Base-by-base conservation (phyloP, 2,113 vertebrate species). In the Hydrochoerus hydrochaeris region DNA sequence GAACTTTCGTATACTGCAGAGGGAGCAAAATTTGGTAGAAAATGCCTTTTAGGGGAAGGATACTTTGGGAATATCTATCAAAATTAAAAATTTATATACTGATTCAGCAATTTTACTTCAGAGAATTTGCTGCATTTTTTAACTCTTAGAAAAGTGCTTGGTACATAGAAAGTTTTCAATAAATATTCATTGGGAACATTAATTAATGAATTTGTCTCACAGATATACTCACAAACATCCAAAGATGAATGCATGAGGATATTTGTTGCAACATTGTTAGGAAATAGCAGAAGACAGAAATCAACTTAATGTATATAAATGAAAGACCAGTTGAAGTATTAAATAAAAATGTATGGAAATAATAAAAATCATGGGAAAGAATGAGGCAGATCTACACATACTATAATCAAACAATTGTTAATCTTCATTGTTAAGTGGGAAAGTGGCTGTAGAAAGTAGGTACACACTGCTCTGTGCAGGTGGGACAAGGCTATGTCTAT, bases 1-100 rank as follows among this genome's bases (percentile, higher is more conserved):
- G 60, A 88, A 82, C 20, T 52, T 80, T 83, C 32, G 24, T 35
- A 85, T 12, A 52, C 49, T 46, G 28, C 46, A 58, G 41, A 30
- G 24, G 71, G 28, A 88, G 41, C 77, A 86, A 92, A 94, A 93
- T 62, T 63, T n/a, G 20, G 87, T 87, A 90, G 62, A 90, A 97
- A 90, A 83, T 26, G n/a, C 17, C 57, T 49, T 91, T 63, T 65
- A 38, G 75, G n/a, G 44, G 75, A 67, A 97, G 13, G n/a, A 93
- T 19, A 67, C 6, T 86, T 83, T 83, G 89, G 75, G 91, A 93
- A 38, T 80, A 90, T 82, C 87, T 90, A 96, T 95, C 81, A 88
- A 97, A 82, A 97, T 97, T 96, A 97, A 97, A 97, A 88, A 96
- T 85, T 62, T 71, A 95, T 88, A 92, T 22, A 77, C 52, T 90